phyloP scores from a whole-genome alignment of 2,797 vertebrate genomes.

The Apodemus agrarius region DNA sequence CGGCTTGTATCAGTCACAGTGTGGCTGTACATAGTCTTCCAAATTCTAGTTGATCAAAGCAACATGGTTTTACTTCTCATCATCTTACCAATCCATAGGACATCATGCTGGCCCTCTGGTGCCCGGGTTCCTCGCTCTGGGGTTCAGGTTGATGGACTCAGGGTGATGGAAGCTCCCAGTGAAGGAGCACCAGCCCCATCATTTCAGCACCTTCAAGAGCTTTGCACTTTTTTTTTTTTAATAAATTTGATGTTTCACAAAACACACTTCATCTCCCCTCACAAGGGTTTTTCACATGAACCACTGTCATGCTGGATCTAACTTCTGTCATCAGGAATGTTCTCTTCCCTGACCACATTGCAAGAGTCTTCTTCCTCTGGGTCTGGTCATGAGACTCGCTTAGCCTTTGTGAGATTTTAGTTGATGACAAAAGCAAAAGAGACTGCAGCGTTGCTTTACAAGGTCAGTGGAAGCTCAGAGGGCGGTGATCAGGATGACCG shows the following conservation, averaged over 20 bases:
- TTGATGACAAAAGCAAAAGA: not conserved
- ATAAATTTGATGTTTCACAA: too few relatives aligned
- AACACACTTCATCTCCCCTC: too few relatives aligned
- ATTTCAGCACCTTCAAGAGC: not conserved
- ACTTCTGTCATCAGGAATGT: not conserved
- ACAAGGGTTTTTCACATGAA: not conserved
- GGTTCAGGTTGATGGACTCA: not conserved
- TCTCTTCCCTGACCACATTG: not conserved
- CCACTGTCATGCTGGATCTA: not conserved
- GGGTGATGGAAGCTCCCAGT: not conserved
- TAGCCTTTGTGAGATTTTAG: not conserved
- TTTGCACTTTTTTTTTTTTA: not conserved
- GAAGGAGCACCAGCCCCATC: not conserved
- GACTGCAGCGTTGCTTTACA: not conserved
- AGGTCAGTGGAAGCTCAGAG: not conserved
- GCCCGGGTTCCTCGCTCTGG: not conserved
- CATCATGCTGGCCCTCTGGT: not conserved
- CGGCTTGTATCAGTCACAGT: not conserved
- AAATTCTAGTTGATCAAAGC: not conserved
- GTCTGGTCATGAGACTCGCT: not conserved
- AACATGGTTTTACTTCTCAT: not conserved
- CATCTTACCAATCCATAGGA: not conserved
- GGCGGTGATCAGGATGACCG: not conserved
- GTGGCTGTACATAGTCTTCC: not conserved
- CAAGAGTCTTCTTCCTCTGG: not conserved